phyloP scores from a whole-genome alignment of 2,797 vertebrate genomes.

The Galaxias olidus region DNA sequence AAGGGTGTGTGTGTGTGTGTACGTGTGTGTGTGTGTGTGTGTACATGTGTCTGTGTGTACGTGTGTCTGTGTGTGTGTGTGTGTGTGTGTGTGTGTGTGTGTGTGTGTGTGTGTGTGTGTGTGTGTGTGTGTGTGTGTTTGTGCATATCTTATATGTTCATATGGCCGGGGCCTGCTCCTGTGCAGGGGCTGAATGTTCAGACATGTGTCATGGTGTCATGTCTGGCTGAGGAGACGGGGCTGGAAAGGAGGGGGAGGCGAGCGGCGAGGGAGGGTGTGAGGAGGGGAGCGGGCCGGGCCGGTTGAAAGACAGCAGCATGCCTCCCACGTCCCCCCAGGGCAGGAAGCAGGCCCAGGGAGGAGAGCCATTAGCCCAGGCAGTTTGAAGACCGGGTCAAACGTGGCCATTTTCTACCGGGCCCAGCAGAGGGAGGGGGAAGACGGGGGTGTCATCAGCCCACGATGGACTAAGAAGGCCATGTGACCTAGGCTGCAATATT shows the following conservation, averaged over 20 bases:
- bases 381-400: constrained; percentile 48
- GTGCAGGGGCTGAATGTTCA: not conserved
- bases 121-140: constrained; percentile 30
- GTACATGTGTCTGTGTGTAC: constrained; percentile 17
- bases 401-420: constrained; percentile 28
- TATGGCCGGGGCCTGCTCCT: constrained; percentile 11
- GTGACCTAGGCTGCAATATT: not conserved
- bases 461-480: constrained; percentile 19
- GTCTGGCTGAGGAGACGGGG: constrained; percentile 26
- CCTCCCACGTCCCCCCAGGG: constrained; percentile 55
- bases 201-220: constrained; percentile 21
- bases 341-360: constrained; percentile 43
- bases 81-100: constrained; percentile 12
- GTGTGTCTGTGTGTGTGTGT: constrained; percentile 25
- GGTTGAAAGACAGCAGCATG: constrained; percentile 64
- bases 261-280: constrained; percentile 13
- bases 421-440: constrained; percentile 1
- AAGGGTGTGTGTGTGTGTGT: not conserved
- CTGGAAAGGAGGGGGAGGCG: constrained; percentile 38
- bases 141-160: constrained; percentile 20
- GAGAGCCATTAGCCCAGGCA: constrained; percentile 60
- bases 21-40: constrained; percentile 11
- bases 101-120: constrained; percentile 18
- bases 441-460: constrained; percentile 20
- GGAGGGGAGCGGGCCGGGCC: constrained; percentile 3